These are phyloP conservation scores for Halyomorpha halys DNA, from an alignment of 1,140 invertebrate species.

Conservation along the genomic window DNA sequence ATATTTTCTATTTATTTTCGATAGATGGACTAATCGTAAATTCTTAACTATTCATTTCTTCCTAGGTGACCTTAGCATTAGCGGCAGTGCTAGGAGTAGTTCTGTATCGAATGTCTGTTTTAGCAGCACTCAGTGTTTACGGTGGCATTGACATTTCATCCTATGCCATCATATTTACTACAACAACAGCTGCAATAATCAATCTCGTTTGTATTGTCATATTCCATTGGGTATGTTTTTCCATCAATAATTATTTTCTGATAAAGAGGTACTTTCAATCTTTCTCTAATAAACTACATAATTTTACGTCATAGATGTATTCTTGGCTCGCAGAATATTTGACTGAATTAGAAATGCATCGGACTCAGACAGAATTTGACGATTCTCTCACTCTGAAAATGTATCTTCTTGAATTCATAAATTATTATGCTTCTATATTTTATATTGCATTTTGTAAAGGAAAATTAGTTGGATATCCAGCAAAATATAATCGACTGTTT, in stretches of 20 bases:
- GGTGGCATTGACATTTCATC: slow-evolving; percentile 51
- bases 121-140: slow-evolving; percentile 55
- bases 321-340: slow-evolving; percentile 79
- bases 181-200: slow-evolving; percentile 71
- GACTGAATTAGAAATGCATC: slow-evolving; percentile 85
- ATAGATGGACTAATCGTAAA: too few species aligned
- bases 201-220: slow-evolving; percentile 78
- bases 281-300: not conserved
- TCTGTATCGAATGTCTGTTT: slow-evolving; percentile 77
- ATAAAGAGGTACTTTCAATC: too few species aligned
- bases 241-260: not conserved
- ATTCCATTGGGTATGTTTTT: slow-evolving; percentile 65
- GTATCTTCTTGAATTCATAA: slow-evolving; percentile 94
- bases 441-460: slow-evolving; percentile 98
- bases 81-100: slow-evolving; percentile 83
- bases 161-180: slow-evolving; percentile 67
- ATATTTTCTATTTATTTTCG: too few species aligned
- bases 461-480: slow-evolving; percentile 74
- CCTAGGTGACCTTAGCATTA: slow-evolving; percentile 61
- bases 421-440: slow-evolving; percentile 97
- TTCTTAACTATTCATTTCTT: not conserved
- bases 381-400: slow-evolving; percentile 94
- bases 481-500: slow-evolving; percentile 63
- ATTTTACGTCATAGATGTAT: slow-evolving; percentile 57
- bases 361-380: slow-evolving; percentile 96